Conservation (phyloP, 2,797 vertebrate species). For the Diplodus sargus region DNA sequence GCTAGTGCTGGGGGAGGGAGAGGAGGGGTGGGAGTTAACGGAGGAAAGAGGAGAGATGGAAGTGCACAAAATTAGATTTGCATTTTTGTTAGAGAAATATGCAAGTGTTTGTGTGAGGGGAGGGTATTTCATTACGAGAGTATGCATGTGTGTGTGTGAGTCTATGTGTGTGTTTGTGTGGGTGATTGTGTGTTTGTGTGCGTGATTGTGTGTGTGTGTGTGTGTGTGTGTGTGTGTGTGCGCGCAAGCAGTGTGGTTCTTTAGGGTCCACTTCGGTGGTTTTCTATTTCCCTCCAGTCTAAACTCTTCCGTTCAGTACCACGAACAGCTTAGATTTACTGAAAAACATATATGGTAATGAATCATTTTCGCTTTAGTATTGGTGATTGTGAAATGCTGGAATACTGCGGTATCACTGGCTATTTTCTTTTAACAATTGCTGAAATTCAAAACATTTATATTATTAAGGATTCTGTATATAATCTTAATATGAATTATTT, state of each 20-base stretch:
- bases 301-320: conserved; percentile 54
- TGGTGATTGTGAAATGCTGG: conserved; percentile 3
- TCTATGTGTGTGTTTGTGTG: conserved; percentile 31
- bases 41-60: conserved; percentile 62
- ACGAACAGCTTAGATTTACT: conserved; percentile 36
- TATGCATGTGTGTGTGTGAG: conserved; percentile 43
- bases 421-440: not conserved
- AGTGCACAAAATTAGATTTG: conserved; percentile 78
- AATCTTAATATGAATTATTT: not conserved
- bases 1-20: conserved; percentile 59
- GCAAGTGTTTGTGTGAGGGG: conserved; percentile 36
- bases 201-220: conserved; percentile 31
- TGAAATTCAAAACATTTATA: conserved; percentile 11
- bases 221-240: conserved; percentile 40
- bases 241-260: conserved; percentile 35
- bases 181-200: conserved; percentile 17
- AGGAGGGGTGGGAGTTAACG: conserved; percentile 21
- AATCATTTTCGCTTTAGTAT: conserved; percentile 11
- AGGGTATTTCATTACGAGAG: conserved; percentile 40
- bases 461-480: not conserved
- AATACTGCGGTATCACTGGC: not conserved
- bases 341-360: conserved; percentile 26
- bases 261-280: conserved; percentile 56
- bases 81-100: conserved; percentile 77
- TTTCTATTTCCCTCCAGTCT: conserved; percentile 68